Conservation (phyloP, 2,888 invertebrate species). For the Drosophila pseudotakahashii region DNA sequence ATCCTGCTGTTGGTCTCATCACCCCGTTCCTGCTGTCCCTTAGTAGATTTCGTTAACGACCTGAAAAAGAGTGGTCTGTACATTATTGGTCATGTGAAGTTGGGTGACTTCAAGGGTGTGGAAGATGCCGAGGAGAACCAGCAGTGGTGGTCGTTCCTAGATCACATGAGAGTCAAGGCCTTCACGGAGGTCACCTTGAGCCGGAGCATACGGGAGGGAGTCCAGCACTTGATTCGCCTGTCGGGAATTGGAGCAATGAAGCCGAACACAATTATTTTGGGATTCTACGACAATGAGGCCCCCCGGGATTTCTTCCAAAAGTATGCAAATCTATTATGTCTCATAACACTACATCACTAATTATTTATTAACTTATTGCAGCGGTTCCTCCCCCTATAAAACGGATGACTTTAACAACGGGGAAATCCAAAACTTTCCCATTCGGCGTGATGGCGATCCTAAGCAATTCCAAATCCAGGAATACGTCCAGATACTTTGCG, state of each 20-base stretch:
- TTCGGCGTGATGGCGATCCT: conserved; percentile 84
- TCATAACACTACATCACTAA: not conserved
- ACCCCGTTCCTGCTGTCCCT: conserved; percentile 94
- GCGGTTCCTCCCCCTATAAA: conserved; percentile 87
- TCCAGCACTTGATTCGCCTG: conserved; percentile 95
- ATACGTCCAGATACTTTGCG: conserved; percentile 93
- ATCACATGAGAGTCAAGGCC: conserved; percentile 97
- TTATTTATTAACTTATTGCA: conserved; percentile 25
- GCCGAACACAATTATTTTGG: conserved; percentile 97
- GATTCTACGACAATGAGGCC: conserved; percentile 93
- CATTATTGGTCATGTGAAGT: conserved; percentile 93
- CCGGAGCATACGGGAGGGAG: conserved; percentile 92
- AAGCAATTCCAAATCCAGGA: conserved; percentile 86
- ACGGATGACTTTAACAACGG: conserved; percentile 86
- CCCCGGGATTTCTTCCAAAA: conserved; percentile 92
- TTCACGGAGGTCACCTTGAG: conserved; percentile 97
- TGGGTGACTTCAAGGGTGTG: conserved; percentile 85
- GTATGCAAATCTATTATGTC: conserved; percentile 83
- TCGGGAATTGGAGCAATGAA: conserved; percentile 99
- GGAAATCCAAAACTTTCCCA: conserved; percentile 85
- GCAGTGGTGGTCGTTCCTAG: conserved; percentile 96
- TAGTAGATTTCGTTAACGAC: conserved; percentile 98
- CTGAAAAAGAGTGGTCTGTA: conserved; percentile 97
- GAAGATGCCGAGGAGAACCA: conserved; percentile 92
- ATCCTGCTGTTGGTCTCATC: conserved; percentile 96